A percentile compares a stretch with the other conserved stretches of the same genome.
Conservation (phyloP, 2,888 invertebrate genomes). For the Aromia moschata region DNA sequence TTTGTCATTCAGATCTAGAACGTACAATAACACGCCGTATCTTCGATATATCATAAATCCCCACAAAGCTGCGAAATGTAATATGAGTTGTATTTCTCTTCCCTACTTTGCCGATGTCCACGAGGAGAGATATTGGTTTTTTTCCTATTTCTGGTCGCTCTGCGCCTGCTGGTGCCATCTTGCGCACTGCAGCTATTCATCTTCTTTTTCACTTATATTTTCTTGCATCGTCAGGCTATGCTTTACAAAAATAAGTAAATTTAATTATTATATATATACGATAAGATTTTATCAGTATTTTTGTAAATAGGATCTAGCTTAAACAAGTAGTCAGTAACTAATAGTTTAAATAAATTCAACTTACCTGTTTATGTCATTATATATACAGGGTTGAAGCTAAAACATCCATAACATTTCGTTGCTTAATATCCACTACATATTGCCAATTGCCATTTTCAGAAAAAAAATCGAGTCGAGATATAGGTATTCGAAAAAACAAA, state of each 20-base stretch:
- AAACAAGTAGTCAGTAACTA: no score
- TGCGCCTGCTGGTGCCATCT: slow-evolving; percentile 57
- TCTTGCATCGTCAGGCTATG: slow-evolving; percentile 52
- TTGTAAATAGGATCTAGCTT: no score
- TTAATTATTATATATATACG: slow-evolving; percentile 31
- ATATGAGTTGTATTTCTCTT: slow-evolving; percentile 59
- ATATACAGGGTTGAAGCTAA: no score
- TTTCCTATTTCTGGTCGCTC: slow-evolving; percentile 53
- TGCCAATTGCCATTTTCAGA: no score
- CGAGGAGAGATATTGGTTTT: slow-evolving; percentile 59
- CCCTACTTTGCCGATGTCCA: slow-evolving; percentile 54
- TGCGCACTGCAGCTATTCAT: slow-evolving; percentile 58
- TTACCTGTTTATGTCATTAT: no score
- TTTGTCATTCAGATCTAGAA: slow-evolving; percentile 56
- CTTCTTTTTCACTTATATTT: slow-evolving; percentile 58
- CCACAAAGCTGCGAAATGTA: slow-evolving; percentile 60
- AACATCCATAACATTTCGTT: no score
- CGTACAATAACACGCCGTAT: slow-evolving; percentile 55
- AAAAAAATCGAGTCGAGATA: no score
- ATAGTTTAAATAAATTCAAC: no score
- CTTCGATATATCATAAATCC: slow-evolving; percentile 56
- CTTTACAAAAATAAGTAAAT: slow-evolving; percentile 37
- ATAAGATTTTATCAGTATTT: no score
- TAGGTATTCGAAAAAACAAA: no score
- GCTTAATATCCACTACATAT: no score